Evolutionary conservation across 2,113 vertebrate species (phyloP), one percentile per base, ranked within the genome.

Genomic region (Oryzias melastigma): DNA sequence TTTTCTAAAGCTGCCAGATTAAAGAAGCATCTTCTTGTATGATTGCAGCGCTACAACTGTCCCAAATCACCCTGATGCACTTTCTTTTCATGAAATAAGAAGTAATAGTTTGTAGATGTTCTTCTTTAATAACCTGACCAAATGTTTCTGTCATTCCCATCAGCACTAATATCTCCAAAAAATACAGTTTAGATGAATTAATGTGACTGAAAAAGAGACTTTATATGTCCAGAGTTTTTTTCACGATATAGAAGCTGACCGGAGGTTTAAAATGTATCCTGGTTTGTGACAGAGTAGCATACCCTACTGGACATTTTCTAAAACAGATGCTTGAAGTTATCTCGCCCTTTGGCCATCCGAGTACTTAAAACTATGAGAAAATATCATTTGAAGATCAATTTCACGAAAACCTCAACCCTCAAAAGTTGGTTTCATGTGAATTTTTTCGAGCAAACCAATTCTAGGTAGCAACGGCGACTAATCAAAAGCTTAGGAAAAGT

Each of bases 21-120:
- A 76, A 80, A 70, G 83, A 63, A 77, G 71, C 16, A 5, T 47
- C 82, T 86, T 86, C 71, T 86, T 77, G 67, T 73, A 82, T 82
- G 82, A 83, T 70, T 43, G 54, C 68, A 71, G 35, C 12, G 10
- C 8, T 10, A 35, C 35, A 52, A 52, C 48, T 66, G 56, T 52
- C 55, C 54, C 27, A 50, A 62, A 47, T 57, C 58, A 83, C 25
- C 35, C 35, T 57, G 41, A 67, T 19, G 40, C 59, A 40, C 52
- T 35, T 54, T 70, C 52, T 70, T 65, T 67, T 60, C 53, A 69
- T 77, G 71, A 46, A 58, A 56, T 17, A 68, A 27, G 47, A 29
- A 81, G 56, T 64, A 56, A 29, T 63, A 64, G 59, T 68, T 20
- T 68, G 52, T 71, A 8, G 70, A 52, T 54, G 69, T 58, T 76